Base-by-base conservation (phyloP, 2,113 vertebrate genomes). In the Actenoides hombroni region DNA sequence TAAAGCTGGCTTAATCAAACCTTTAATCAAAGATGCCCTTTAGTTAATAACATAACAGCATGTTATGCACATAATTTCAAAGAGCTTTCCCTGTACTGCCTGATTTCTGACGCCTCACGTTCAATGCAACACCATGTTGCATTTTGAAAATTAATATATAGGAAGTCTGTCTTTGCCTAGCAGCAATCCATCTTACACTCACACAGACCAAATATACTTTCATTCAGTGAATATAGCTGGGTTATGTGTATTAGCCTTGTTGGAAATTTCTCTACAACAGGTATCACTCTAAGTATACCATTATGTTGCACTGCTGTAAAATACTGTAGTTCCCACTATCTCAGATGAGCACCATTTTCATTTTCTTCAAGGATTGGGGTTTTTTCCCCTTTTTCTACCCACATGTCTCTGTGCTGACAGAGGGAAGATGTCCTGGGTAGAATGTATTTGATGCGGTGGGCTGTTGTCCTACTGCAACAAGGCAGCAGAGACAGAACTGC, bases 1-100 rank as follows among this genome's bases (percentile, higher is more conserved):
- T 82, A 94, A 85, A 94, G 44, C 59, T 79, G 65, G 40, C 59
- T 92, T 90, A 91, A 94, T 91, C 35, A 95, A 94, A 85, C 44
- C n/a, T 87, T 79, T 91, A 91, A 91, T 95, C 49, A 85, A 73
- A 90, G 67, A 90, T 74, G 59, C n/a, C 64, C 86, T 94, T 71
- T 81, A 54, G 64, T 77, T 95, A 95, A 85, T 65, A 96, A 67
- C 31, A 29, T 57, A 86, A 70, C 85, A 92, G 51, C 75, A 82
- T 69, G 39, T 54, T 82, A 53, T 19, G 29, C 69, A 83, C 5
- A 37, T 46, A 20, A 76, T 86, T 86, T 68, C 51, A 39, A 64
- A 65, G 65, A 65, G 44, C 57, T 87, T 79, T 89, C 57, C n/a
- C 53, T 61, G 24, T 28, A 56, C 53, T 64, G 10, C 56, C 59